Conservation (phyloP, 2,888 invertebrate genomes). For the Hybos culiciformis region DNA sequence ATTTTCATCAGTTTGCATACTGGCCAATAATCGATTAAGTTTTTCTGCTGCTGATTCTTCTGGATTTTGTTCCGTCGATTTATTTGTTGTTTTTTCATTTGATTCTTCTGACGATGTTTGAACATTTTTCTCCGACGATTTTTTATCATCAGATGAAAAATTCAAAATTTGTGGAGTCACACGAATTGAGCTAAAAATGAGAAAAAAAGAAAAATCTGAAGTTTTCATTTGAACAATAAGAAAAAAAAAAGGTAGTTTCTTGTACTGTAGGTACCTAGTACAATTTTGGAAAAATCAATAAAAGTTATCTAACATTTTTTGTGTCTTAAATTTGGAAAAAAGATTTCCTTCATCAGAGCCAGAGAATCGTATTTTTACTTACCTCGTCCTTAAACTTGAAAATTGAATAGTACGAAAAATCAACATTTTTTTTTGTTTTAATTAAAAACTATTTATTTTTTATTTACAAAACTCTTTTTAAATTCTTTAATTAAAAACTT, state of each 20-base stretch:
- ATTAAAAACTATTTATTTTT: too few species aligned
- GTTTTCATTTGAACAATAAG: too few species aligned
- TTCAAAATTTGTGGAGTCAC: neutral
- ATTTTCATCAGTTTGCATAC: slow-evolving; percentile 27
- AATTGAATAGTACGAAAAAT: neutral
- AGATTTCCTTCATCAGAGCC: too few species aligned
- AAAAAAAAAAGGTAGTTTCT: too few species aligned
- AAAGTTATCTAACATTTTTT: too few species aligned
- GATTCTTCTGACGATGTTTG: neutral
- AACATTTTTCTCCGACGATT: neutral
- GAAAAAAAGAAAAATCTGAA: neutral
- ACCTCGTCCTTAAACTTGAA: neutral
- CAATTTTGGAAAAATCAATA: too few species aligned
- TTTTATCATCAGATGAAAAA: neutral
- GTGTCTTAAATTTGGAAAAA: too few species aligned
- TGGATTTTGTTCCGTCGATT: neutral
- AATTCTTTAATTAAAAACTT: too few species aligned
- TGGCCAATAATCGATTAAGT: slow-evolving; percentile 28
- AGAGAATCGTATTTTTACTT: too few species aligned
- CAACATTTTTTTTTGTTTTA: too few species aligned
- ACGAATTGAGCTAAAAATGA: neutral
- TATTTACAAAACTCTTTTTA: too few species aligned
- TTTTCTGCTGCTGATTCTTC: slow-evolving; percentile 27
- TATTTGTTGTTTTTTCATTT: neutral
- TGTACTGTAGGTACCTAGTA: too few species aligned